These are phyloP conservation scores for Phoxinus dragarum DNA, from an alignment of 2,797 vertebrate genomes.

Conservation along the genomic window DNA sequence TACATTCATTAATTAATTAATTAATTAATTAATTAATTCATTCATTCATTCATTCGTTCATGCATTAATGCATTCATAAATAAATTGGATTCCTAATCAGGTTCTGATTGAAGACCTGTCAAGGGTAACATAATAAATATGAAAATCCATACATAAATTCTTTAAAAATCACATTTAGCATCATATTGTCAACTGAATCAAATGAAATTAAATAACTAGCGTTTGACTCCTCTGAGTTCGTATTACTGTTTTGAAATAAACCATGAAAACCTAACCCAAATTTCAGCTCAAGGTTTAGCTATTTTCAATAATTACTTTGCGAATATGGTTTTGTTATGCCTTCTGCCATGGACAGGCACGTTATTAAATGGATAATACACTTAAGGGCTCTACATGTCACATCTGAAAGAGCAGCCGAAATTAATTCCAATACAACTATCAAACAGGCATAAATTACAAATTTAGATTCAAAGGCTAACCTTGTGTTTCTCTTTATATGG, in stretches of 20 bases:
- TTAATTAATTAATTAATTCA: not conserved
- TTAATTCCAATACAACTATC: not conserved
- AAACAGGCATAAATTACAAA: not conserved
- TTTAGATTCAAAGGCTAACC: conserved; percentile 1
- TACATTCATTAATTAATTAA: too few species aligned
- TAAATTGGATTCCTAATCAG: not conserved
- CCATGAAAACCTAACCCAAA: not conserved
- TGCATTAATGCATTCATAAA: too few species aligned
- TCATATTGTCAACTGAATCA: not conserved
- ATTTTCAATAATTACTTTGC: not conserved
- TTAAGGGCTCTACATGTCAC: not conserved
- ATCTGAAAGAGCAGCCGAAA: not conserved
- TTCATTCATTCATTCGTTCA: too few species aligned
- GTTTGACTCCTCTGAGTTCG: not conserved
- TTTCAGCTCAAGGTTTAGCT: not conserved
- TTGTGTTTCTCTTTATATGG: not conserved
- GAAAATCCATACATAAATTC: not conserved
- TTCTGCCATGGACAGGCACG: not conserved
- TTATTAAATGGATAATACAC: not conserved
- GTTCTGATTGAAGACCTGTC: not conserved
- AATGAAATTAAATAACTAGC: not conserved
- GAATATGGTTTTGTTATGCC: not conserved
- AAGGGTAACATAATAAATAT: not conserved
- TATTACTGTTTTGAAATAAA: not conserved
- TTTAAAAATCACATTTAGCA: not conserved